Evolutionary conservation across 2,888 invertebrate genomes (phyloP).

Genomic region (Adineta ricciae): DNA sequence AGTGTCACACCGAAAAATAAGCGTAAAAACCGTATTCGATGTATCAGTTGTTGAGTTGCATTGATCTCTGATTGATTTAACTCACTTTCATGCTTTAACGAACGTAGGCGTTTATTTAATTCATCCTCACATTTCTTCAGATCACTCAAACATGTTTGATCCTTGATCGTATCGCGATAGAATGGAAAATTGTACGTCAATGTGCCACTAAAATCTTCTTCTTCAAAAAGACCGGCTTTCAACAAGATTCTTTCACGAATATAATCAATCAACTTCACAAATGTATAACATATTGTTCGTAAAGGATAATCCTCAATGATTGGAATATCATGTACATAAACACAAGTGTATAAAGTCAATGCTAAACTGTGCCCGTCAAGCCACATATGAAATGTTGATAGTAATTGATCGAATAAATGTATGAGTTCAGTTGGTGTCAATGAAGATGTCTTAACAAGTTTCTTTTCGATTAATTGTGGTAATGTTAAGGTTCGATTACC

Average conservation of each 20-base stretch:
- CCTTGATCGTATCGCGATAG: background rate
- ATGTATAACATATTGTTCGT: conserved; percentile 72
- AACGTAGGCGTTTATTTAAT: background rate
- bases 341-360: conserved; percentile 89
- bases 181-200: conserved; percentile 16
- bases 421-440: conserved; percentile 70
- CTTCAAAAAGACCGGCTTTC: conserved; percentile 40
- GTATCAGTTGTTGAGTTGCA: conserved; percentile 34
- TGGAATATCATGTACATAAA: conserved; percentile 81
- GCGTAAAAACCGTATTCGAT: conserved; percentile 19
- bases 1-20: background rate
- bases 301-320: conserved; percentile 70
- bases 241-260: conserved; percentile 72
- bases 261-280: conserved; percentile 76
- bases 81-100: conserved; percentile 15
- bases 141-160: background rate
- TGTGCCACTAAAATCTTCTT: conserved; percentile 49
- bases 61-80: conserved; percentile 22
- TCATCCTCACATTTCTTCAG: conserved; percentile 4
- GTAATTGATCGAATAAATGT: conserved; percentile 82
- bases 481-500: conserved; percentile 62
- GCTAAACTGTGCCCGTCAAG: conserved; percentile 88
- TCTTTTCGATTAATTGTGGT: conserved; percentile 53
- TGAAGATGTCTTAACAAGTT: conserved; percentile 48
- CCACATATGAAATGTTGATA: conserved; percentile 86